Evolutionary conservation across 2,888 invertebrate genomes (phyloP).

Genomic region (Drosophila infuscata): DNA sequence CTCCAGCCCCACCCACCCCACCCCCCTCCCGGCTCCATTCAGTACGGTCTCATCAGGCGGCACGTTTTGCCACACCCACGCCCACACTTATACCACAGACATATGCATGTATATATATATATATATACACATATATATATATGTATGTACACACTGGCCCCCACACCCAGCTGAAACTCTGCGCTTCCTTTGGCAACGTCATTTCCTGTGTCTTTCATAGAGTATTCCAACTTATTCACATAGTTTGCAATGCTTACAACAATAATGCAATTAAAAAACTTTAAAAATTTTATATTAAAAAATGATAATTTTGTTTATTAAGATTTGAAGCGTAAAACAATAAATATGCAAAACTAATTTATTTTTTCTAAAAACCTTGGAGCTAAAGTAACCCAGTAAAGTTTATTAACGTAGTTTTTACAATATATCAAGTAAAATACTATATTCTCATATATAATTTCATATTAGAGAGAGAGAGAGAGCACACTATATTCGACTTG

Average conservation of each 20-base stretch:
- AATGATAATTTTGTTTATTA: not conserved
- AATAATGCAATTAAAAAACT: not conserved
- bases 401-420: not conserved
- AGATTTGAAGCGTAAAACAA: not conserved
- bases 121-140: conserved; percentile 6
- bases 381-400: not conserved
- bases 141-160: conserved; percentile 14
- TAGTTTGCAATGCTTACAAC: not conserved
- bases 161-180: conserved; percentile 37
- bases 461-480: conserved; percentile 19
- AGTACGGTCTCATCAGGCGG: conserved; percentile 20
- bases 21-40: not conserved
- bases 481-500: conserved; percentile 15
- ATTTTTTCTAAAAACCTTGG: not conserved
- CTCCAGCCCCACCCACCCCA: not conserved
- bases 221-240: conserved; percentile 17
- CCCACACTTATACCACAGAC: conserved; percentile 43
- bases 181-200: conserved; percentile 48
- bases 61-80: conserved; percentile 68
- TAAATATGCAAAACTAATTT: not conserved
- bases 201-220: conserved; percentile 45
- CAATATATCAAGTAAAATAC: not conserved
- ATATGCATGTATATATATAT: conserved; percentile 5
- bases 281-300: not conserved
- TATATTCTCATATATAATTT: not conserved